Evolutionary conservation across 2,113 vertebrate species (phyloP), one percentile per base, ranked within the genome.

Genomic region (Notothenia coriiceps): DNA sequence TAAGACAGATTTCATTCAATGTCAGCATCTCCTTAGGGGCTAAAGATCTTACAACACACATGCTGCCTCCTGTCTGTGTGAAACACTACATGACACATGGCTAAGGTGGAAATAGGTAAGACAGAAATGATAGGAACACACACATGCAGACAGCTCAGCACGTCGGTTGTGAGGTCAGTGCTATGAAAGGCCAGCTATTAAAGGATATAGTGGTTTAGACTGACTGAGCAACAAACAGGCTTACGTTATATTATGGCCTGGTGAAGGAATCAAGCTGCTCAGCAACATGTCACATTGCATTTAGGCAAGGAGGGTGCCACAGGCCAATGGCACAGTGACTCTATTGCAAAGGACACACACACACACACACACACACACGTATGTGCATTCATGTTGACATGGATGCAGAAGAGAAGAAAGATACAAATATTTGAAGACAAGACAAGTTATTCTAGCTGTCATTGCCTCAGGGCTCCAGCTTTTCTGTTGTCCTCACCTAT

Each of bases 141-240:
- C 17, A 50, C 8, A 25, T 1, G 9, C n/a, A 74, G 50, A 65
- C 51, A 77, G 40, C 50, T 64, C 44, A 69, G 54, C 13, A 54
- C 10, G 66, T 69, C 47, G 71, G 57, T 29, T 69, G 43, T 75
- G 51, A 51, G 59, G 65, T 50, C 50, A 44, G 33, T 17, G 33
- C 46, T 50, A 35, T 12, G 50, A 74, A 69, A 72, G 52, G 57
- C 17, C 51, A 49, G 43, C 57, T 78, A 85, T 87, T 85, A 85
- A 83, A 86, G 83, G 83, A 80, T 87, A 57, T 35, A 72, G 62
- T 65, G 70, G 73, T 77, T 80, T 71, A 78, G 47, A 73, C 76
- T 64, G 80, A 80, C 68, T 77, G 79, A 80, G 69, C 60, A 80
- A 80, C 72, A 82, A 70, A 77, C 70, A 74, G 64, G 69, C 77